Conservation (phyloP, 2,888 invertebrate genomes). For the Ischnus inquisitorius region DNA sequence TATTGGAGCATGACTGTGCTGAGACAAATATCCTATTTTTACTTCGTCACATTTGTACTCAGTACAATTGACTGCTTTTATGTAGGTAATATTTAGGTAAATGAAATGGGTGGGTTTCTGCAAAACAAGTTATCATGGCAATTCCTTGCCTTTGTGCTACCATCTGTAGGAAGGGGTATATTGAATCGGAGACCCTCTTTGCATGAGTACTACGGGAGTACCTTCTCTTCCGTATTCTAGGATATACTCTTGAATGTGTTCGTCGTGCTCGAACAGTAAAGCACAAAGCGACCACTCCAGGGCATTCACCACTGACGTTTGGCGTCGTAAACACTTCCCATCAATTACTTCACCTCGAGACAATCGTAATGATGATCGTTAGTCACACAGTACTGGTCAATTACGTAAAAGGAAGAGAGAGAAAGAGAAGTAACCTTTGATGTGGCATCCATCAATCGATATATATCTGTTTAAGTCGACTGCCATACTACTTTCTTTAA, state of each 20-base stretch:
- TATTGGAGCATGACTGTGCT: no score
- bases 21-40: no score
- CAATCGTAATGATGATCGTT: neutral
- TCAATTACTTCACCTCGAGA: slow-evolving; percentile 8
- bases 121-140: neutral
- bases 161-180: neutral
- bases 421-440: neutral
- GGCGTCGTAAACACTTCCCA: neutral
- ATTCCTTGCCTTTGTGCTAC: neutral
- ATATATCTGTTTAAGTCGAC: neutral
- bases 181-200: slow-evolving; percentile 9
- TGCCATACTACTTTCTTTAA: neutral
- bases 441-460: neutral
- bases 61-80: neutral
- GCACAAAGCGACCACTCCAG: slow-evolving; percentile 8
- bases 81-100: neutral
- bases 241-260: neutral
- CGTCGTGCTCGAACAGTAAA: neutral
- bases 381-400: neutral
- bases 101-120: neutral
- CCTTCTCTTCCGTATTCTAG: no score
- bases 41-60: neutral
- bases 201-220: neutral
- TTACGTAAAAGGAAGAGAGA: no score
- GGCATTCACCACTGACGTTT: neutral